phyloP scores from a whole-genome alignment of 2,113 vertebrate species.

The Xiphias gladius region DNA sequence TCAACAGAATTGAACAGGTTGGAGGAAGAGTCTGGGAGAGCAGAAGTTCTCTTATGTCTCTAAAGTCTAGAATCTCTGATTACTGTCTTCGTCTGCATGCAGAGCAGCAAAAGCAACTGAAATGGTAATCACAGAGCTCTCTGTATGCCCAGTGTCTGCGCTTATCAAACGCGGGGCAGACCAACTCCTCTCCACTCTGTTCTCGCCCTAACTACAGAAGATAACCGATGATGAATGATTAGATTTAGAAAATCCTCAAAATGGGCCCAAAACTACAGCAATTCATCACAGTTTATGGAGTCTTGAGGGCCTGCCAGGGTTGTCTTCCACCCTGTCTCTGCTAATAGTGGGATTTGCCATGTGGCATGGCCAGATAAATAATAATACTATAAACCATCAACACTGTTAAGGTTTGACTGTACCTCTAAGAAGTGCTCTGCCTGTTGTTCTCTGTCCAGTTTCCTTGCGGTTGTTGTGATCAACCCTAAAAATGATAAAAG shows the following conservation, averaged over 20 bases:
- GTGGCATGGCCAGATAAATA: slow-evolving; percentile 74
- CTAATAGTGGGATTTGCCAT: slow-evolving; percentile 69
- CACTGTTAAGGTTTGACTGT: slow-evolving; percentile 65
- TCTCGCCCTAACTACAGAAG: slow-evolving; percentile 73
- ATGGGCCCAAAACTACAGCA: slow-evolving; percentile 63
- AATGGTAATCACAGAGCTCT: slow-evolving; percentile 79
- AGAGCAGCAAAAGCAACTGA: slow-evolving; percentile 60
- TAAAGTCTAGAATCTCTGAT: slow-evolving; percentile 68
- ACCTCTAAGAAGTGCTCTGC: slow-evolving; percentile 98
- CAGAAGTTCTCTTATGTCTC: slow-evolving; percentile 64
- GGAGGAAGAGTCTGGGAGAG: slow-evolving; percentile 44
- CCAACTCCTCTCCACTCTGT: slow-evolving; percentile 60
- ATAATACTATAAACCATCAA: slow-evolving; percentile 52
- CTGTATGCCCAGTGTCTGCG: slow-evolving; percentile 74
- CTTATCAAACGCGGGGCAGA: slow-evolving; percentile 76
- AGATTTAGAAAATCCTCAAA: slow-evolving; percentile 74
- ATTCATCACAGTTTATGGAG: slow-evolving; percentile 80
- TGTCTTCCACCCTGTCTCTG: slow-evolving; percentile 70
- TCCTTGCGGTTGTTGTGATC: slow-evolving; percentile 96
- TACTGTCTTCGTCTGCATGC: slow-evolving; percentile 82
- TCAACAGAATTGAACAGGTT: slow-evolving; percentile 66
- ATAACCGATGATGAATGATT: slow-evolving; percentile 83
- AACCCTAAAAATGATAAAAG: slow-evolving; percentile 86
- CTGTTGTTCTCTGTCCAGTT: slow-evolving; percentile 97
- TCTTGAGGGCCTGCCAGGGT: slow-evolving; percentile 71